Evolutionary conservation across 2,797 vertebrate genomes (phyloP).

Genomic region (Urophycis tenuis): DNA sequence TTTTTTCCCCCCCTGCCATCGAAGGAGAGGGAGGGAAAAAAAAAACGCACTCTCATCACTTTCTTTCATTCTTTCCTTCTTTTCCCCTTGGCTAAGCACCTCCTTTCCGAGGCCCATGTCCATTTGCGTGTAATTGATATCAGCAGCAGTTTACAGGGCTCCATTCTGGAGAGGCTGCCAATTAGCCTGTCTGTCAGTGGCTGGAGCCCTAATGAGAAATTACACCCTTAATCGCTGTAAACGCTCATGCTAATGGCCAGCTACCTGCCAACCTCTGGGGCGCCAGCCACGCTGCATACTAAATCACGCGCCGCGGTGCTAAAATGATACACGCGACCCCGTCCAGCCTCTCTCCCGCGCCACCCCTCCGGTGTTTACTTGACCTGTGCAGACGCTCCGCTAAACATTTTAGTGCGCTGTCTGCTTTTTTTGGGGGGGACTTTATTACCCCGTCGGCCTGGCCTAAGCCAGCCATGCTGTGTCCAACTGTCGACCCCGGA

Average conservation of each 20-base stretch:
- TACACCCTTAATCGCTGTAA: slow-evolving; percentile 49
- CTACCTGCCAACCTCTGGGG: slow-evolving; percentile 49
- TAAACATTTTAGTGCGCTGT: neutral
- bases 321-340: neutral
- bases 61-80: slow-evolving; percentile 33
- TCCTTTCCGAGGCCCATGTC: slow-evolving; percentile 41
- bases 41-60: slow-evolving; percentile 25
- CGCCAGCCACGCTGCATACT: slow-evolving; percentile 43
- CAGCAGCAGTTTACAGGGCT: slow-evolving; percentile 43
- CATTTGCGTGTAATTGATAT: slow-evolving; percentile 45
- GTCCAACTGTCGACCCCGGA: neutral
- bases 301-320: slow-evolving; percentile 27
- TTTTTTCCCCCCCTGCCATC: slow-evolving; percentile 1
- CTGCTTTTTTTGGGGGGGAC: neutral
- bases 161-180: slow-evolving; percentile 38
- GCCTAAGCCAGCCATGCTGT: neutral
- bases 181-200: slow-evolving; percentile 44
- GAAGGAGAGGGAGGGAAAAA: slow-evolving; percentile 16
- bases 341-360: neutral
- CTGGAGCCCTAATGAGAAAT: slow-evolving; percentile 44
- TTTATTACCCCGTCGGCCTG: no score
- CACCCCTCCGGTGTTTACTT: neutral
- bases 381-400: neutral
- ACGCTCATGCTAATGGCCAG: slow-evolving; percentile 46
- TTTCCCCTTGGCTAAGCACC: slow-evolving; percentile 32